These are phyloP conservation scores for Hesperia comma DNA, from an alignment of 2,888 invertebrate genomes.

Conservation along the genomic window DNA sequence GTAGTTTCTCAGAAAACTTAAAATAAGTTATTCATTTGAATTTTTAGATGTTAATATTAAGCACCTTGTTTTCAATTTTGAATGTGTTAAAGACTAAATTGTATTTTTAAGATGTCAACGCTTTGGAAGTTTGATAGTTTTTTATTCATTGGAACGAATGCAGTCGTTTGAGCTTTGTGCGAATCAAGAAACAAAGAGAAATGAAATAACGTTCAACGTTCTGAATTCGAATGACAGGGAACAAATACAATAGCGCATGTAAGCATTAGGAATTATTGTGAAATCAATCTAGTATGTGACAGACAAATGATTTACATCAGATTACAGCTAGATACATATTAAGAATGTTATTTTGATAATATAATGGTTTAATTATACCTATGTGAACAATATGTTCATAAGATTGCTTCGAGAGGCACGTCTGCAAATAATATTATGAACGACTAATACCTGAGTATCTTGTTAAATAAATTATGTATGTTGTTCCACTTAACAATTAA, in stretches of 20 bases:
- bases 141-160: conserved; percentile 32
- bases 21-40: too few species aligned
- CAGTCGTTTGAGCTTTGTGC: conserved; percentile 27
- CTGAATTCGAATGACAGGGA: conserved; percentile 15
- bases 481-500: too few species aligned
- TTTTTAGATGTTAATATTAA: not conserved
- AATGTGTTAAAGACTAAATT: not conserved
- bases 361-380: too few species aligned
- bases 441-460: too few species aligned
- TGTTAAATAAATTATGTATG: too few species aligned
- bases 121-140: conserved; percentile 17
- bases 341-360: too few species aligned
- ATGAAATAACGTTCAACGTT: conserved; percentile 28
- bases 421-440: too few species aligned
- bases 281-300: not conserved
- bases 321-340: too few species aligned
- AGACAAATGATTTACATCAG: not conserved
- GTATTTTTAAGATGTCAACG: conserved; percentile 12
- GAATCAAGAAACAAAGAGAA: conserved; percentile 31
- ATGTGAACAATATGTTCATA: too few species aligned
- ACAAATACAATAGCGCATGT: conserved; percentile 13
- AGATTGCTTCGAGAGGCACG: too few species aligned
- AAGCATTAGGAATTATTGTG: conserved; percentile 4
- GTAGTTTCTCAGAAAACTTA: too few species aligned
- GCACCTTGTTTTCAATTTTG: not conserved